Conservation (phyloP, 1,140 invertebrate genomes). For the Leptinotarsa lineolata region DNA sequence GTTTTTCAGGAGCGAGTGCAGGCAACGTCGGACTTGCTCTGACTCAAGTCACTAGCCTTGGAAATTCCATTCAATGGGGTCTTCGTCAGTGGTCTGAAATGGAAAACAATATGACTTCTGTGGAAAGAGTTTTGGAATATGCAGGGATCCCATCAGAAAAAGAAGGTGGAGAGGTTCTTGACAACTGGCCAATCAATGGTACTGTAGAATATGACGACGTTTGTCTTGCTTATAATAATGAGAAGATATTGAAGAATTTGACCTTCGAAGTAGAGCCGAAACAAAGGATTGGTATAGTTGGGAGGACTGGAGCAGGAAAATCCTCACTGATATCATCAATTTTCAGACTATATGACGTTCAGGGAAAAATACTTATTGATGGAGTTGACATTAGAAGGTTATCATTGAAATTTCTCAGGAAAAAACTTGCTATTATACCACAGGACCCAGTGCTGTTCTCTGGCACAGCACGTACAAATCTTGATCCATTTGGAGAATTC, state of each 20-base stretch:
- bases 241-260: constrained; percentile 73
- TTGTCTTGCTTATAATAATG: constrained; percentile 65
- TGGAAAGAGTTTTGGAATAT: constrained; percentile 78
- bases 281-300: constrained; percentile 78
- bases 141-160: constrained; percentile 58
- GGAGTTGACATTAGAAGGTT: constrained; percentile 63
- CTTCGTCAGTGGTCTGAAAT: constrained; percentile 66
- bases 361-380: constrained; percentile 65
- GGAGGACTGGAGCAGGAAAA: constrained; percentile 83
- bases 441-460: constrained; percentile 83
- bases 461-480: constrained; percentile 65
- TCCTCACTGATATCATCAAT: constrained; percentile 75
- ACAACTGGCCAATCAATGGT: constrained; percentile 75
- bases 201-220: constrained; percentile 70
- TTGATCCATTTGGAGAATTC: constrained; percentile 62
- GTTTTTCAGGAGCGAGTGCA: constrained; percentile 54
- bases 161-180: constrained; percentile 49
- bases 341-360: constrained; percentile 64
- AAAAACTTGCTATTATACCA: constrained; percentile 81
- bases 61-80: constrained; percentile 66
- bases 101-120: constrained; percentile 79
- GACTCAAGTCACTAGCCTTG: constrained; percentile 63
- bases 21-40: constrained; percentile 66
- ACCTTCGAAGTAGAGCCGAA: constrained; percentile 64
- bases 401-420: constrained; percentile 71